These are phyloP conservation scores for Thera britannica DNA, from an alignment of 2,888 invertebrate species.

Conservation along the genomic window DNA sequence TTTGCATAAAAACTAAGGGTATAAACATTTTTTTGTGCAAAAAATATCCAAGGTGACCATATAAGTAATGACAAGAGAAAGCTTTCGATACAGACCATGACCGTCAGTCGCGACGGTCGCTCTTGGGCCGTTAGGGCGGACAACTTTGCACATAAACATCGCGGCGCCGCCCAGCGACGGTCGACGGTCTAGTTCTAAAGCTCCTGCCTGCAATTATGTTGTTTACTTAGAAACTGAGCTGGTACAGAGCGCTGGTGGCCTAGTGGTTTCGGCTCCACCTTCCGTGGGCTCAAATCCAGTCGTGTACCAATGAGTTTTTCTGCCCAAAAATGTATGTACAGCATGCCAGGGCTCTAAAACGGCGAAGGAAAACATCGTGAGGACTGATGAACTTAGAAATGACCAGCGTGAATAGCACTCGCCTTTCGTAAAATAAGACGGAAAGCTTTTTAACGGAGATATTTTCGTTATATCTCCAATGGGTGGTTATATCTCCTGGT, in stretches of 20 bases:
- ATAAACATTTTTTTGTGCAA: no score
- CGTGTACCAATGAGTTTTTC: no score
- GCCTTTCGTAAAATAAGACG: not conserved
- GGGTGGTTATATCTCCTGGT: no score
- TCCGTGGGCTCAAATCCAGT: no score
- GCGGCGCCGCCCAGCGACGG: constrained; percentile 65
- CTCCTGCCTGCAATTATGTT: constrained; percentile 1
- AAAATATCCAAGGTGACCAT: not conserved
- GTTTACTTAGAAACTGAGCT: not conserved
- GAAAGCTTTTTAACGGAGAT: no score
- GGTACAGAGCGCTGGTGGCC: no score
- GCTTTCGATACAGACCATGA: constrained; percentile 4
- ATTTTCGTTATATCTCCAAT: no score
- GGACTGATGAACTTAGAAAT: not conserved
- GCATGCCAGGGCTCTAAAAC: no score
- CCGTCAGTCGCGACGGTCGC: constrained; percentile 6
- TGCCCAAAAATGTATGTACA: no score
- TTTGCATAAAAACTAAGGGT: no score
- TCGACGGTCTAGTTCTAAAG: constrained; percentile 48
- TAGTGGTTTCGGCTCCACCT: no score
- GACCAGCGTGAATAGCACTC: not conserved
- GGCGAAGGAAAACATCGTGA: no score
- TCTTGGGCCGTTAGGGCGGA: constrained; percentile 50
- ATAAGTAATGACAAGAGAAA: not conserved
- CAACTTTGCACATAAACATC: constrained; percentile 81